Evolutionary conservation across 2,888 invertebrate species (phyloP).

Genomic region (Diogma glabrata): DNA sequence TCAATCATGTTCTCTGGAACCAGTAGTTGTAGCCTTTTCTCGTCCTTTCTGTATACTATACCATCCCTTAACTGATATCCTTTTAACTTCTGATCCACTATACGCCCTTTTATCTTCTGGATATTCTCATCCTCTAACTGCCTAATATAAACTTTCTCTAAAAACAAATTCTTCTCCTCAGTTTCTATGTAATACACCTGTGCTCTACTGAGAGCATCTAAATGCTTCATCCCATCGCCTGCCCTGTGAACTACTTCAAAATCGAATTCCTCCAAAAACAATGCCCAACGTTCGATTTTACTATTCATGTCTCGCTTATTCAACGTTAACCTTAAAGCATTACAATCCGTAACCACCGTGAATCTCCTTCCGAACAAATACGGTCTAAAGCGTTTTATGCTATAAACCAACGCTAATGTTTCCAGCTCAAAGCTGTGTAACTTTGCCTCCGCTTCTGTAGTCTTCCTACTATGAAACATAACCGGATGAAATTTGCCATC

Average conservation of each 20-base stretch:
- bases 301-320: not conserved
- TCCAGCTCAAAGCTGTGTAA: not conserved
- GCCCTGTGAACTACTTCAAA: not conserved
- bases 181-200: not conserved
- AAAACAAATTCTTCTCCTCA: not conserved
- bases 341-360: not conserved
- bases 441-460: not conserved
- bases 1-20: not conserved
- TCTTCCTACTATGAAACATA: not conserved
- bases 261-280: not conserved
- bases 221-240: not conserved
- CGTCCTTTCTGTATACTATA: not conserved
- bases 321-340: not conserved
- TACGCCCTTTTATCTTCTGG: not conserved
- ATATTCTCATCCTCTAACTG: not conserved
- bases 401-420: not conserved
- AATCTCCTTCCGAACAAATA: not conserved
- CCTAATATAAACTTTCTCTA: not conserved
- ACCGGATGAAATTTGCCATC: too few species aligned
- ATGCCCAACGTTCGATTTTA: not conserved
- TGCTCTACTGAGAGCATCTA: not conserved
- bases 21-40: not conserved
- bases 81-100: not conserved
- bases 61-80: not conserved
- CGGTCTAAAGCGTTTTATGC: not conserved